Base-by-base conservation (phyloP, 2,113 vertebrate species). In the Mormoops blainvillei region DNA sequence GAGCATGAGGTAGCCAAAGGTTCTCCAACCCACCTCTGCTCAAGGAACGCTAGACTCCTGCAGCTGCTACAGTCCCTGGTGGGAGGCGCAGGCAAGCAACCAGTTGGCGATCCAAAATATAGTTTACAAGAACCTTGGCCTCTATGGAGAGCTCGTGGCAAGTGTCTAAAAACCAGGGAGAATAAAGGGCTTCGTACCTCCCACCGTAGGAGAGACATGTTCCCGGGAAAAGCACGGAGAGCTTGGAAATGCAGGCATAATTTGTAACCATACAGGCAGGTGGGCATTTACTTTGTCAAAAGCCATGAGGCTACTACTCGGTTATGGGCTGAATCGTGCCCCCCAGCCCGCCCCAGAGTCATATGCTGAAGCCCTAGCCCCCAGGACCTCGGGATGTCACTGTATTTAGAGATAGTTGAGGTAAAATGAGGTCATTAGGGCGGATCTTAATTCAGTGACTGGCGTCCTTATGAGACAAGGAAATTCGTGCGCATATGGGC, bases 261-360 rank as follows among this genome's bases (percentile, higher is more conserved):
- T 7, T 76, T 61, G 31, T n/a, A 38, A n/a, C 68, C 31, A 48
- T 9, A 24, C 0, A 10, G 0, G 10, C 2, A n/a, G 20, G 4
- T 16, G 26, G 4, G 1, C 1, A 33, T 24, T 54, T 74, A 33
- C 74, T 77, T 68, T 28, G 43, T 26, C 38, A 58, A 33, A 83
- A 67, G 31, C 14, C 26, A 2, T 11, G 20, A 58, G 50, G 33
- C 61, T 33, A 7, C 45, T 67, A 28, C 16, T 28, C 68, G 14
- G 5, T 24, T 18, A 68, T 1, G 33, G 43, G 33, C 24, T 82
- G 15, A 54, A 63, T 11, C 41, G 28, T 52, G 38, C 0, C 33
- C 2, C 13, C 26, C 33, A 48, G 4, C 31, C 36, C 28, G 9
- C 56, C 56, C 56, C 24, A 56, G 41, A 36, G 20, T 56, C 82